Conservation (phyloP, 2,797 vertebrate species). For the Protosalanx chinensis region DNA sequence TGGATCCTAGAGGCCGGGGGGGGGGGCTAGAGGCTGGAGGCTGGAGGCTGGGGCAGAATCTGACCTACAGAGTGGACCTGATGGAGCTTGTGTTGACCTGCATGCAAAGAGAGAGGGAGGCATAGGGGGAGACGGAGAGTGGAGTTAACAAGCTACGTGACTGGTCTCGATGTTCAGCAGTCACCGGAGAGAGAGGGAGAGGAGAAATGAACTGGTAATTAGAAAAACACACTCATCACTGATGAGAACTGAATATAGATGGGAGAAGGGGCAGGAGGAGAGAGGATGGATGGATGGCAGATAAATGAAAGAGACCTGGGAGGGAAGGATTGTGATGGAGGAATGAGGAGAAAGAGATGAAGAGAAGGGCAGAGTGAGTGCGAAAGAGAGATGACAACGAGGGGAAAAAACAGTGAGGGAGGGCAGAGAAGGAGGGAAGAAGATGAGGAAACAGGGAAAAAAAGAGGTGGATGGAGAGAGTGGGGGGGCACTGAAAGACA, state of each 20-base stretch:
- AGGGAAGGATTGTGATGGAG: conserved; percentile 21
- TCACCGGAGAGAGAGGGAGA: conserved; percentile 11
- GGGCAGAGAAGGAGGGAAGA: conserved; percentile 24
- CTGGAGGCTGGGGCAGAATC: too few species aligned
- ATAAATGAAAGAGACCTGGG: neutral
- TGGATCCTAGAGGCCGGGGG: too few species aligned
- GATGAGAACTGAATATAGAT: neutral
- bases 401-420: neutral
- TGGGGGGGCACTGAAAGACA: neutral
- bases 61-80: too few species aligned
- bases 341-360: neutral
- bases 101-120: too few species aligned
- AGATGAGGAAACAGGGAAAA: neutral
- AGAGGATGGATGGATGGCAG: neutral
- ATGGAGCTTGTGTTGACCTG: too few species aligned
- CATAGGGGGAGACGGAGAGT: neutral
- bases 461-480: neutral
- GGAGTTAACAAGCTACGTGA: conserved; percentile 6
- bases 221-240: conserved; percentile 18
- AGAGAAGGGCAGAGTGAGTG: neutral
- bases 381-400: too few species aligned
- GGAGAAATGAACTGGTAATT: conserved; percentile 18
- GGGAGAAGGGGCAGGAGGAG: too few species aligned
- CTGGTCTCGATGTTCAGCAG: conserved; percentile 17
- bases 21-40: too few species aligned